Conservation (phyloP, 2,888 invertebrate genomes). For the Notocelia uddmanniana region DNA sequence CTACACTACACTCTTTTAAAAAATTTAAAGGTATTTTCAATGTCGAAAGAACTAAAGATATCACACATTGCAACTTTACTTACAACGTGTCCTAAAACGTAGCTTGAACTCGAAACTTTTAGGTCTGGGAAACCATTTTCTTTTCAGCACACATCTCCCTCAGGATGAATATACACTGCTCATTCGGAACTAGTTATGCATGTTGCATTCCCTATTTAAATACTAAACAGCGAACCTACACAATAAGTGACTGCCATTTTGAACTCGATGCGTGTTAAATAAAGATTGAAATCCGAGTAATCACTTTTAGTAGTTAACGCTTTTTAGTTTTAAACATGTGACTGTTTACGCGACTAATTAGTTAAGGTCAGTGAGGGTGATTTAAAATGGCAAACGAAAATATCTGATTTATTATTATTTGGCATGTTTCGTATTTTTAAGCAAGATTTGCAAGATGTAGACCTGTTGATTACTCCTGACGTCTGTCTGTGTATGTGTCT, state of each 20-base stretch:
- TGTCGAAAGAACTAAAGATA: not conserved
- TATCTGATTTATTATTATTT: too few species aligned
- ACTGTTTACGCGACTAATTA: constrained; percentile 15
- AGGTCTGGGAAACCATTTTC: constrained; percentile 10
- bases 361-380: constrained; percentile 14
- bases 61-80: not conserved
- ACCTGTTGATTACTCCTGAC: too few species aligned
- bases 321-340: not conserved
- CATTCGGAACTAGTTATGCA: constrained; percentile 28
- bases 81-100: not conserved
- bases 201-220: constrained; percentile 31
- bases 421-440: too few species aligned
- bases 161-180: constrained; percentile 17
- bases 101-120: constrained; percentile 10
- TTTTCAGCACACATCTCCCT: constrained; percentile 21
- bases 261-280: not conserved
- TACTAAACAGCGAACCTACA: constrained; percentile 10
- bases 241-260: not conserved
- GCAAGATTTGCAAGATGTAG: too few species aligned
- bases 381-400: constrained; percentile 19
- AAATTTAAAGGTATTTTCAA: not conserved
- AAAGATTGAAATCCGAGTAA: constrained; percentile 5
- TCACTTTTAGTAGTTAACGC: not conserved
- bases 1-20: not conserved
- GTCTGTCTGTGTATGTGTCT: too few species aligned